A percentile compares a stretch with the other conserved stretches of the same genome.
These are phyloP conservation scores for Denticeps clupeoides DNA, from an alignment of 2,797 vertebrate species.

Conservation along the genomic window DNA sequence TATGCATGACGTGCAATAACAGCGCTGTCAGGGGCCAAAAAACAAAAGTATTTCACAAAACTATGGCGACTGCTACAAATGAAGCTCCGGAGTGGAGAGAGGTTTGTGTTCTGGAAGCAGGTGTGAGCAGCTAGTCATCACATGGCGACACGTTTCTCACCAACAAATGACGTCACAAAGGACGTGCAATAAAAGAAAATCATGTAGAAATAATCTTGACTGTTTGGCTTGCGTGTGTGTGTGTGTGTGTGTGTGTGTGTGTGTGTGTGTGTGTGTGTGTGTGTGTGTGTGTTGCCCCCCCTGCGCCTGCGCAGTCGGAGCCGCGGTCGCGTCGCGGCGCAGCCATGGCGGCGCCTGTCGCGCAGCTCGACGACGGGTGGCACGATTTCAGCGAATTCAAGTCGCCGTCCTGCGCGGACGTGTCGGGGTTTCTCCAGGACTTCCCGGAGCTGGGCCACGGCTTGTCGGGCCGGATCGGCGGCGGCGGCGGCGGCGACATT, in stretches of 20 bases:
- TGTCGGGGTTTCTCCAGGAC: slow-evolving; percentile 33
- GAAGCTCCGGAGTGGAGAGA: too few relatives aligned
- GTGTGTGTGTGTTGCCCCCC: slow-evolving; percentile 9
- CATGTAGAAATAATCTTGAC: background rate
- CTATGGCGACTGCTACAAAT: too few relatives aligned
- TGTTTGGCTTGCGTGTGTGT: background rate
- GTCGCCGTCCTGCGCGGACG: slow-evolving; percentile 32
- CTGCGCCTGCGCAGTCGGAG: too few relatives aligned
- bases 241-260: background rate
- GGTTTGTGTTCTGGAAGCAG: too few relatives aligned
- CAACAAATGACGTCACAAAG: background rate
- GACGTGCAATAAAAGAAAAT: background rate
- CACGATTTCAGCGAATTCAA: slow-evolving; percentile 60
- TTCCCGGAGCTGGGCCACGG: slow-evolving; percentile 24
- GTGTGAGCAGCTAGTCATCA: too few relatives aligned
- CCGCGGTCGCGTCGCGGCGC: slow-evolving; percentile 2
- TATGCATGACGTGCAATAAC: too few relatives aligned
- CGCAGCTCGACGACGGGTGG: slow-evolving; percentile 66
- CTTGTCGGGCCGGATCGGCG: slow-evolving; percentile 21
- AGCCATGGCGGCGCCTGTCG: slow-evolving; percentile 53
- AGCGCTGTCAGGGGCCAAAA: too few relatives aligned
- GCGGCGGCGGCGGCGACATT: too few relatives aligned
- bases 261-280: background rate
- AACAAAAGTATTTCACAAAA: too few relatives aligned
- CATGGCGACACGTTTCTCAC: background rate